Evolutionary conservation across 2,888 invertebrate species (phyloP), one percentile per base, ranked within the genome.

Genomic region (Prostheceraeus crozeri): DNA sequence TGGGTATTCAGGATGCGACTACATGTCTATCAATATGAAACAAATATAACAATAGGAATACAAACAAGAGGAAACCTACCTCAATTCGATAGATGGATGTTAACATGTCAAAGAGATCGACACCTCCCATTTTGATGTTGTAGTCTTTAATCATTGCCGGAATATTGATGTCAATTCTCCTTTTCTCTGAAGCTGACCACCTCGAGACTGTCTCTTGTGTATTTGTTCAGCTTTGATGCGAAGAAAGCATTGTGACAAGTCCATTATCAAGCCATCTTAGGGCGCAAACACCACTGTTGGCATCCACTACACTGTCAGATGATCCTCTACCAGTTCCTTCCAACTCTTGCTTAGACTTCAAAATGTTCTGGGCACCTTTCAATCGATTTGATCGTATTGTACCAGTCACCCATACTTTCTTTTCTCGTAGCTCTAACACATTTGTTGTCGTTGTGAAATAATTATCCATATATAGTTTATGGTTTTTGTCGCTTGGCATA

Each of bases 401-500:
- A 16, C 52, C 23, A 19, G 30, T 28, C 52, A 23, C 52, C 52
- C 52, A 51, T 21, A 51, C 25, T 14, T 27, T 16, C 23, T 23
- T n/a, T 27, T 51, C 30, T 23, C n/a, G 14, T 23, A 51, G 52
- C 25, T 28, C 14, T 23, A 51, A 27, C 14, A 27, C 21, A 51
- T 21, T 19, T 23, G 14, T 14, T 21, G 25, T 51, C n/a, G 21
- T 51, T 14, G 25, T 51, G 52, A 51, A 51, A 51, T 51, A 51
- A 27, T 51, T 25, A 27, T 51, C 52, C 16, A 51, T 21, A 51
- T 51, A 51, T 21, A 51, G 30, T 27, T 51, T 51, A n/a, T n/a
- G n/a, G 4, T 51, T 51, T 16, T 16, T 19, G 14, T 51, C n/a
- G 52, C 25, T 14, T 14, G 23, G 52, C n/a, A 27, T 4, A 14